Conservation (phyloP, 2,888 invertebrate species). For the Drosophila fungiperda region DNA sequence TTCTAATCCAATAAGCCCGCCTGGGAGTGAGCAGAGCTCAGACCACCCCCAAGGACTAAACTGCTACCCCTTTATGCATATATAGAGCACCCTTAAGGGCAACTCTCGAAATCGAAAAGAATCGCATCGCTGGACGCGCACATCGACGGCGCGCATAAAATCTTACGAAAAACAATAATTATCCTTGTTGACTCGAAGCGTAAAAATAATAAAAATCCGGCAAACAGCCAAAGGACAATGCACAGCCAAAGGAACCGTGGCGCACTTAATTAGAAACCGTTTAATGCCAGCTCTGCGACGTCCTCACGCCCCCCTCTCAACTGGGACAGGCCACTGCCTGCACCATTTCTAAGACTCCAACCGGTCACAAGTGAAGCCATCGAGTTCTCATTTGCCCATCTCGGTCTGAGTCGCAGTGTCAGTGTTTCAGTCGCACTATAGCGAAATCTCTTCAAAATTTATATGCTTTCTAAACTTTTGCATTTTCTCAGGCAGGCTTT, state of each 20-base stretch:
- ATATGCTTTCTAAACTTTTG: conserved; percentile 49
- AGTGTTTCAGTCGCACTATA: conserved; percentile 2
- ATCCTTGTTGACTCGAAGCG: conserved; percentile 67
- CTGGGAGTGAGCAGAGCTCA: conserved; percentile 26
- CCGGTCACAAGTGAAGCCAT: conserved; percentile 28
- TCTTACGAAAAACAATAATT: conserved; percentile 68
- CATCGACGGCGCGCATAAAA: conserved; percentile 58
- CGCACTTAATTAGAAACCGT: conserved; percentile 79
- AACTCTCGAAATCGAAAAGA: conserved; percentile 45
- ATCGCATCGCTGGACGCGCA: conserved; percentile 63
- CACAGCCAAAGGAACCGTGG: conserved; percentile 32
- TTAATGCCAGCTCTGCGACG: conserved; percentile 63
- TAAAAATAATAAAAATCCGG: conserved; percentile 67
- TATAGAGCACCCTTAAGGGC: conserved; percentile 24
- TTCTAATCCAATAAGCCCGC: conserved; percentile 70
- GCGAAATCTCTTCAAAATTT: conserved; percentile 53
- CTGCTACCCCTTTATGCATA: conserved; percentile 62
- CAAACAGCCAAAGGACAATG: conserved; percentile 45
- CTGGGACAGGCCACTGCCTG: conserved; percentile 48
- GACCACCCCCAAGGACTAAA: conserved; percentile 5
- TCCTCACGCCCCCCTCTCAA: conserved; percentile 41
- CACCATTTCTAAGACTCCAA: conserved; percentile 4
- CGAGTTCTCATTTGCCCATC: conserved; percentile 31
- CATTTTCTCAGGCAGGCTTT: conserved; percentile 12
- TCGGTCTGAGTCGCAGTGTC: background rate